phyloP scores from a whole-genome alignment of 2,888 invertebrate genomes.

The Metopia argyrocephala region DNA sequence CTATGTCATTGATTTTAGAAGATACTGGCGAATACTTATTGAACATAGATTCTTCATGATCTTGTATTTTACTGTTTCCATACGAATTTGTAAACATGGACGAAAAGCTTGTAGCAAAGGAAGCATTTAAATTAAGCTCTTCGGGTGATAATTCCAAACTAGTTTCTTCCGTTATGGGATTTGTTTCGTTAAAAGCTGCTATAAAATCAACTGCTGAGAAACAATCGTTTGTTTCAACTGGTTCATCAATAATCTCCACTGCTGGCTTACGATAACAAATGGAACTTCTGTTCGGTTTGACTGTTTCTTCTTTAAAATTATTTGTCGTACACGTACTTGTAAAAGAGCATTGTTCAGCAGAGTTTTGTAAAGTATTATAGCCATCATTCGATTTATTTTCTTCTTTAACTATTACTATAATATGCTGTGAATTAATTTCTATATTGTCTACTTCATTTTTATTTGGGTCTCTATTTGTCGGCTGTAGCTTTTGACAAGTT shows the following conservation, averaged over 20 bases:
- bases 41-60: background rate
- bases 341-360: background rate
- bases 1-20: conserved; percentile 46
- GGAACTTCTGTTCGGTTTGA: background rate
- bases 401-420: conserved; percentile 15
- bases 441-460: background rate
- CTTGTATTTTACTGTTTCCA: background rate
- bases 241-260: conserved; percentile 56
- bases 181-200: conserved; percentile 67
- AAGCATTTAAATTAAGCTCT: conserved; percentile 70
- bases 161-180: conserved; percentile 62
- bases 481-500: background rate
- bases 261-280: conserved; percentile 28
- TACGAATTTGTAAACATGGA: conserved; percentile 38
- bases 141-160: conserved; percentile 70
- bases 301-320: background rate
- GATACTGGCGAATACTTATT: background rate
- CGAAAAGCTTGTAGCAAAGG: conserved; percentile 66
- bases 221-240: conserved; percentile 22
- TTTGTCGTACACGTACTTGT: background rate
- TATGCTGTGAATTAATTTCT: background rate
- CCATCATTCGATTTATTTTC: background rate
- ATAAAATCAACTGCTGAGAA: conserved; percentile 74
- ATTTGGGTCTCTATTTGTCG: background rate
- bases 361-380: background rate